Conservation (phyloP, 1,140 invertebrate species). For the Drosophila hydei region DNA sequence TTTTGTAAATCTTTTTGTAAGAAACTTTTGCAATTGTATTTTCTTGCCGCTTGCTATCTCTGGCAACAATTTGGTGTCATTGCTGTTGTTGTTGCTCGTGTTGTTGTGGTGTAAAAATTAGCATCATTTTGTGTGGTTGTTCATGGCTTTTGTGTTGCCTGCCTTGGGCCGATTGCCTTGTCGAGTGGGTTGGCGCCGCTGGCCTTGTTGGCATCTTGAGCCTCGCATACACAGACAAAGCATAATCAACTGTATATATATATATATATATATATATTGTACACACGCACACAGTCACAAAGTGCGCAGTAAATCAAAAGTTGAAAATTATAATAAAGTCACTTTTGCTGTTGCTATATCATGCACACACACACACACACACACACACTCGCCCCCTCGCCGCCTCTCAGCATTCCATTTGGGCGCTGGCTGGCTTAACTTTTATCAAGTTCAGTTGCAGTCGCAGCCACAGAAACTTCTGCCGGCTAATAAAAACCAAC, state of each 20-base stretch:
- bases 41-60: constrained; percentile 63
- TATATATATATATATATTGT: background rate
- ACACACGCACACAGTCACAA: constrained; percentile 21
- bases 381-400: constrained; percentile 1
- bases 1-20: constrained; percentile 74
- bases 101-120: constrained; percentile 69
- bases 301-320: constrained; percentile 77
- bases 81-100: constrained; percentile 36
- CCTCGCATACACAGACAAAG: constrained; percentile 21
- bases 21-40: constrained; percentile 78
- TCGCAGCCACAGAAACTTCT: constrained; percentile 75
- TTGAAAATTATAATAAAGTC: constrained; percentile 82
- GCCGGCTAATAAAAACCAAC: constrained; percentile 78
- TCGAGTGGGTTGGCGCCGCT: constrained; percentile 25
- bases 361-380: constrained; percentile 37
- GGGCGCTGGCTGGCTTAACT: constrained; percentile 54
- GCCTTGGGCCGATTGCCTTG: constrained; percentile 24
- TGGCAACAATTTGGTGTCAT: constrained; percentile 41
- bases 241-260: constrained; percentile 39
- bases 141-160: constrained; percentile 62
- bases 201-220: constrained; percentile 50
- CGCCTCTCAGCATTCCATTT: constrained; percentile 7
- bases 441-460: constrained; percentile 78
- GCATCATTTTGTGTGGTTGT: constrained; percentile 66
- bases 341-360: constrained; percentile 75